phyloP scores from a whole-genome alignment of 1,140 invertebrate species.

The Matsumurasca onukii region DNA sequence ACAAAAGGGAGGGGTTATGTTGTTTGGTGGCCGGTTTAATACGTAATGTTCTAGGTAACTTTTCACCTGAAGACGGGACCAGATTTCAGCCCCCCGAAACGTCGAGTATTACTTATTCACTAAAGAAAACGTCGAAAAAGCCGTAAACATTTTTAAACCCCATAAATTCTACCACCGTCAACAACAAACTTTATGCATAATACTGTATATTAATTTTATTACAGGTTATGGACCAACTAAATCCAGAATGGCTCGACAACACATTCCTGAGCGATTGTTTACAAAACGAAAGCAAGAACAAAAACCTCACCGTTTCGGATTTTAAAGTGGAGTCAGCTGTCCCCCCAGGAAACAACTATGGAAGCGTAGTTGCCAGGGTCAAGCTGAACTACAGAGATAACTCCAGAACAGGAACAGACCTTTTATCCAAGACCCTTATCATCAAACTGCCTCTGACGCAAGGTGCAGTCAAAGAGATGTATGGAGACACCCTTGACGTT shows the following conservation, averaged over 20 bases:
- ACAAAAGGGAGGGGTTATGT: too few species aligned
- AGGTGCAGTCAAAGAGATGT: not conserved
- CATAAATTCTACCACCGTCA: too few species aligned
- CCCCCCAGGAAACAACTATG: slow-evolving; percentile 9
- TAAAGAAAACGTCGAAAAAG: too few species aligned
- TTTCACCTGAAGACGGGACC: too few species aligned
- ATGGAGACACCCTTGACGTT: not conserved
- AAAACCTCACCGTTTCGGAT: not conserved
- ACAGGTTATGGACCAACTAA: not conserved
- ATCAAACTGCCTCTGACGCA: not conserved
- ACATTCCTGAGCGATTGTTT: not conserved
- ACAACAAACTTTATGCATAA: too few species aligned
- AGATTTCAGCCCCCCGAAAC: too few species aligned
- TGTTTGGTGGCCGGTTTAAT: too few species aligned
- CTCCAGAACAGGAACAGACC: not conserved
- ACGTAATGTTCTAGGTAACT: too few species aligned
- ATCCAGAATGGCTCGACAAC: not conserved
- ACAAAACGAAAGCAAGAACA: not conserved
- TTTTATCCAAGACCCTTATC: not conserved
- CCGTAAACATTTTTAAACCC: too few species aligned
- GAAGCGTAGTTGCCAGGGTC: not conserved
- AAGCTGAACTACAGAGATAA: slow-evolving; percentile 9
- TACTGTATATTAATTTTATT: too few species aligned
- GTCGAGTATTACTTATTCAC: too few species aligned
- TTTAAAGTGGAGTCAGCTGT: not conserved